phyloP scores from a whole-genome alignment of 2,113 vertebrate genomes.

The Oxyruncus cristatus region DNA sequence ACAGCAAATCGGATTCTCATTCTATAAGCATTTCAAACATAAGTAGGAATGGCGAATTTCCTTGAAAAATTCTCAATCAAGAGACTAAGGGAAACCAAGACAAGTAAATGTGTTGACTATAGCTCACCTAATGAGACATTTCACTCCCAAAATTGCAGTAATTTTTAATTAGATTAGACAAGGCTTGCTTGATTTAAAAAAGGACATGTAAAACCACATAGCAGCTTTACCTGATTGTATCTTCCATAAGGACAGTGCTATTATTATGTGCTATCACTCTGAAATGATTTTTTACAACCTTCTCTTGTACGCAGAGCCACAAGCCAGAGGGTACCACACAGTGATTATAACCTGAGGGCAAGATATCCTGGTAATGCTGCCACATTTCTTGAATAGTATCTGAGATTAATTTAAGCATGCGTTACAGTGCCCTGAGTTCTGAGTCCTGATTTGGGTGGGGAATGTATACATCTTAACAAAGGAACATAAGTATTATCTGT shows the following conservation, averaged over 20 bases:
- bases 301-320: neutral
- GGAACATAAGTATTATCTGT: neutral
- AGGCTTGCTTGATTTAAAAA: neutral
- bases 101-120: neutral
- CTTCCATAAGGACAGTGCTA: neutral
- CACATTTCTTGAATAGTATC: neutral
- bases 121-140: neutral
- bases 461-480: neutral
- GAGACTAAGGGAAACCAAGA: neutral
- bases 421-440: neutral
- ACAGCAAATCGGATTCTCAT: neutral
- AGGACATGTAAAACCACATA: neutral
- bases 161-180: neutral
- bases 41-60: neutral
- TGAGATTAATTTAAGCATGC: neutral
- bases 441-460: neutral
- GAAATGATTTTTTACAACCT: neutral
- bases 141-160: neutral
- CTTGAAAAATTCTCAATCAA: neutral
- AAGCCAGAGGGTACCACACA: neutral
- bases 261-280: neutral
- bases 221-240: neutral
- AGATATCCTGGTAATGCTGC: neutral
- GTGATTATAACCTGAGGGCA: neutral
- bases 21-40: neutral